A percentile compares a stretch with the other conserved stretches of the same genome.
Conservation (phyloP, 2,113 vertebrate genomes). For the Halichoeres trimaculatus region DNA sequence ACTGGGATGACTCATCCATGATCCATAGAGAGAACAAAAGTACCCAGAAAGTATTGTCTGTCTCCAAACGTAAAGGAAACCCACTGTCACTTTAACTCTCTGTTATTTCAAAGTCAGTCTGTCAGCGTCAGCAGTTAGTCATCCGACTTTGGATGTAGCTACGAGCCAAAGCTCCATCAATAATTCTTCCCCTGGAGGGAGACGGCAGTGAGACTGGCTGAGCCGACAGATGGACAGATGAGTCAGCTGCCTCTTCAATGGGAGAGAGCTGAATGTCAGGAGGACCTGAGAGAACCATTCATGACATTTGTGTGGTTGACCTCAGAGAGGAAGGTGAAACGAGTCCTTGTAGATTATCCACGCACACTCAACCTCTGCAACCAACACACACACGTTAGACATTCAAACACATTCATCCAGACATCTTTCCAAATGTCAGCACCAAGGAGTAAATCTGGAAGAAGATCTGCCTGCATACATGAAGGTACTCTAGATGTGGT, state of each 20-base stretch:
- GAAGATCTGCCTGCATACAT: neutral
- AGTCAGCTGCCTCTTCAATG: slow-evolving; percentile 52
- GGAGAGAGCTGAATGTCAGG: slow-evolving; percentile 42
- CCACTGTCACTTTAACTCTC: slow-evolving; percentile 21
- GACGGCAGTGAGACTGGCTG: slow-evolving; percentile 17
- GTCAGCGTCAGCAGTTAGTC: slow-evolving; percentile 52
- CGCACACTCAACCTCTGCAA: neutral
- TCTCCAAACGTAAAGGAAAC: neutral
- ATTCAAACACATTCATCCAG: neutral
- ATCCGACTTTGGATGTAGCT: slow-evolving; percentile 42
- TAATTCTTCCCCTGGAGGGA: slow-evolving; percentile 51
- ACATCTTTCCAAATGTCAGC: slow-evolving; percentile 5
- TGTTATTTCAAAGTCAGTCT: slow-evolving; percentile 27
- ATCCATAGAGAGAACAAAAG: neutral
- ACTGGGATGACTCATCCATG: no score
- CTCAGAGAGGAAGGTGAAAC: slow-evolving; percentile 39
- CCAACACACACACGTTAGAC: neutral
- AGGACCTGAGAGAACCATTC: slow-evolving; percentile 31
- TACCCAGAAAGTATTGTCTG: neutral
- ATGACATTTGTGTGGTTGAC: slow-evolving; percentile 33
- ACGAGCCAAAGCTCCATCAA: slow-evolving; percentile 51
- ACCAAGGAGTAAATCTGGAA: neutral
- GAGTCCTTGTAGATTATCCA: slow-evolving; percentile 18
- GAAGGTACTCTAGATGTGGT: neutral
- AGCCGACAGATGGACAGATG: slow-evolving; percentile 58